Percentiles rank a stretch among this genome's conserved stretches.
These are phyloP conservation scores for Epizoanthus fatuus DNA, from an alignment of 92 coral and sea anemone genomes.

Conservation along the genomic window DNA sequence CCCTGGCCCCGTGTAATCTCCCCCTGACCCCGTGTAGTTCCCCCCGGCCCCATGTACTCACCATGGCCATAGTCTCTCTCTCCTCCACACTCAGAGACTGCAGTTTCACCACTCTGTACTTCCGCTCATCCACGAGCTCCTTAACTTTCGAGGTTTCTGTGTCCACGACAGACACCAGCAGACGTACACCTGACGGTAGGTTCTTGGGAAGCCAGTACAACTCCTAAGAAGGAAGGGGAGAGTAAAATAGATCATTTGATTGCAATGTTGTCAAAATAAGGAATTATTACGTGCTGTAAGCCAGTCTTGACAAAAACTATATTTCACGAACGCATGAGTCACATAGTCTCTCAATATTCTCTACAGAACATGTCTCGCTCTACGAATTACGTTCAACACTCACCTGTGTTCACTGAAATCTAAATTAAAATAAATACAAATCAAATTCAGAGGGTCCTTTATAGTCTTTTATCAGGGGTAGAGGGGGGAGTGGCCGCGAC, in stretches of 20 bases:
- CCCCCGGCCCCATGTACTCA: constrained; percentile 28
- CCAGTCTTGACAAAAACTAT: not conserved
- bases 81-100: constrained; percentile 62
- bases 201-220: constrained; percentile 87
- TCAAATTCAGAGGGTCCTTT: no score
- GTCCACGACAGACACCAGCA: constrained; percentile 73
- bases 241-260: not conserved
- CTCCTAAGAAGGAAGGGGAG: constrained; percentile 44
- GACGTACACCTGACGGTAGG: constrained; percentile 69
- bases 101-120: constrained; percentile 52
- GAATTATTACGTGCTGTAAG: not conserved
- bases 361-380: no score
- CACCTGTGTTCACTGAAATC: no score
- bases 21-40: no score
- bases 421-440: no score
- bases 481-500: no score
- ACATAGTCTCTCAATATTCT: no score
- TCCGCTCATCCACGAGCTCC: constrained; percentile 76
- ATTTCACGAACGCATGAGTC: not conserved
- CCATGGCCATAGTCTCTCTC: constrained; percentile 85
- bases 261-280: not conserved
- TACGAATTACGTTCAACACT: no score
- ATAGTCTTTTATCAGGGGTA: no score
- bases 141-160: constrained; percentile 67
- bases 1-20: no score